These are phyloP conservation scores for Bambusicola thoracicus DNA, from an alignment of 2,113 vertebrate genomes.

Conservation along the genomic window DNA sequence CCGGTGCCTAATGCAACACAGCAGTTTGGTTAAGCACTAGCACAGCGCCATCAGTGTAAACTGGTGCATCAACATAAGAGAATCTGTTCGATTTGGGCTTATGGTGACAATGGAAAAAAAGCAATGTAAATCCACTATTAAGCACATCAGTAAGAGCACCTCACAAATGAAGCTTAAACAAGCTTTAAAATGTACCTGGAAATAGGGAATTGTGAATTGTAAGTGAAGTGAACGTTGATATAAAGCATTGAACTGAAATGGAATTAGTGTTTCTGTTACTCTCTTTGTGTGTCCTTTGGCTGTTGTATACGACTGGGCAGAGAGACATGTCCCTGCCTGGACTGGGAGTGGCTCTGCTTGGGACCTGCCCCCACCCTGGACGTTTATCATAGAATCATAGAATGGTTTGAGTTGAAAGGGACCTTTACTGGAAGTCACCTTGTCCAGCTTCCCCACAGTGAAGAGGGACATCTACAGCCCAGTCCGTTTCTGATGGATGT, in stretches of 20 bases:
- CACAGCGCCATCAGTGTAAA: neutral
- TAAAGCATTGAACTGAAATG: constrained; percentile 51
- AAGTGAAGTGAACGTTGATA: constrained; percentile 25
- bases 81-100: neutral
- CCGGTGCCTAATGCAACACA: neutral
- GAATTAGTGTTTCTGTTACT: constrained; percentile 65
- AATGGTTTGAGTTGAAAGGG: no score
- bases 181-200: constrained; percentile 45
- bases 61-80: neutral
- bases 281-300: constrained; percentile 47
- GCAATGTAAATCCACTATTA: constrained; percentile 8
- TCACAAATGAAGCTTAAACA: constrained; percentile 7
- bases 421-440: no score
- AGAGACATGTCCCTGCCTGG: neutral
- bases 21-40: neutral
- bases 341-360: neutral
- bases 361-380: neutral
- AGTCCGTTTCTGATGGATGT: neutral
- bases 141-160: constrained; percentile 2
- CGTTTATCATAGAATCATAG: no score
- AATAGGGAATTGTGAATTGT: constrained; percentile 31
- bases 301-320: neutral
- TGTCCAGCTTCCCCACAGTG: no score
- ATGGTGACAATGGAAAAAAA: neutral
- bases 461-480: no score